phyloP scores from a whole-genome alignment of 2,888 invertebrate genomes.

The Xestia c-nigrum region DNA sequence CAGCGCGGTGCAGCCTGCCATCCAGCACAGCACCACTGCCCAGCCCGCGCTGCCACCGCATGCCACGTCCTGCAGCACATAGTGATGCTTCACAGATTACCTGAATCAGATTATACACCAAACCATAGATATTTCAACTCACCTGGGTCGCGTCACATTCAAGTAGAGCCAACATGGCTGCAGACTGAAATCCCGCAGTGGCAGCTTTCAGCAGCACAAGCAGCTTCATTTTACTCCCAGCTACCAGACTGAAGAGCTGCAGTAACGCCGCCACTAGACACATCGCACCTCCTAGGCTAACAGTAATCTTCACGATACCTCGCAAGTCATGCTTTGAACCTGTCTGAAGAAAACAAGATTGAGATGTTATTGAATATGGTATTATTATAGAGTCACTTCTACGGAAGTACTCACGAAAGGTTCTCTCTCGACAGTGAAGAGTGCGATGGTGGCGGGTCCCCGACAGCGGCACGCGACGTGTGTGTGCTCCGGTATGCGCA shows the following conservation, averaged over 20 bases:
- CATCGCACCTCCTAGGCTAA: no score
- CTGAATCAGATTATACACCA: not conserved
- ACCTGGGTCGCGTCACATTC: constrained; percentile 86
- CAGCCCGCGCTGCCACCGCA: constrained; percentile 91
- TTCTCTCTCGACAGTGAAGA: constrained; percentile 83
- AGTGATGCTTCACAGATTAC: not conserved
- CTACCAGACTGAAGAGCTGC: constrained; percentile 80
- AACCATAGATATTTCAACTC: not conserved
- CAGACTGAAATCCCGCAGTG: constrained; percentile 84
- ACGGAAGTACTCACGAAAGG: constrained; percentile 77
- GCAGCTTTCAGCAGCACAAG: constrained; percentile 81
- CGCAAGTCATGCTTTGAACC: constrained; percentile 84
- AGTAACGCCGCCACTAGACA: constrained; percentile 82
- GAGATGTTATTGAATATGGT: not conserved
- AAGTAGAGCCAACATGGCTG: constrained; percentile 81
- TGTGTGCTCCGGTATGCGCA: constrained; percentile 81
- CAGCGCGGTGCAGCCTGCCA: constrained; percentile 92
- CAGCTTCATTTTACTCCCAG: constrained; percentile 76
- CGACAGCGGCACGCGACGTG: constrained; percentile 82
- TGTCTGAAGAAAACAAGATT: constrained; percentile 72
- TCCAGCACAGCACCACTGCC: constrained; percentile 93
- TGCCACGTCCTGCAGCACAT: constrained; percentile 77
- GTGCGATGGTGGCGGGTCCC: constrained; percentile 82
- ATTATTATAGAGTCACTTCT: not conserved
- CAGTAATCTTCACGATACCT: constrained; percentile 83